Base-by-base conservation (phyloP, 2,888 invertebrate species). In the Minunthozetes semirufus region DNA sequence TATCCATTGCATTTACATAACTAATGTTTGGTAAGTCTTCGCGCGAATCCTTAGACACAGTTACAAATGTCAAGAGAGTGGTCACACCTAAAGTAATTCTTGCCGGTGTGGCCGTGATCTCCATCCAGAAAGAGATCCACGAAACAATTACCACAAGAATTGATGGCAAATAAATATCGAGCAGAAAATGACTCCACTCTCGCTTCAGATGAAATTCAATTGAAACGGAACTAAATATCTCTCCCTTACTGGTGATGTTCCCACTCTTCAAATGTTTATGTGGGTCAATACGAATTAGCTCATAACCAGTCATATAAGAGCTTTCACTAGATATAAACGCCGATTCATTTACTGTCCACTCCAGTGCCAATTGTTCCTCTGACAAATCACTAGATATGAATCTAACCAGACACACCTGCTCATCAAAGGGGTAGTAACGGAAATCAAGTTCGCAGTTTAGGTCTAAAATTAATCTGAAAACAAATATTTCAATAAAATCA, bases 361-460 rank as follows among this genome's bases (percentile, higher is more conserved):
- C 15, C 9, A 75, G 72, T 3, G 11, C 11, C 72, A 75, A 48
- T 8, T 72, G 22, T 27, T 75, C 72, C 13, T 42, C 11, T n/a
- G 74, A 50, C n/a, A 74, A n/a, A n/a, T 70, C 70, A 50, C 92
- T 92, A 82, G 91, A 92, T 82, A 90, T 90, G 76, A 92, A 87
- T 77, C 89, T 87, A 80, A 92, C 87, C 19, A 90, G 88, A 81
- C 93, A 93, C 33, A 87, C 87, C 83, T 93, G 93, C 74, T 89
- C 89, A 81, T 93, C 93, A 80, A 93, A 93, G 0, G 93, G 93
- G 81, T 93, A 93, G 81, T 92, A 92, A 81, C 91, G 89, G 77
- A 93, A 84, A 80, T 92, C 89, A 87, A 93, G 90, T 87, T 91
- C 90, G 80, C 93, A 93, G 80, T 91, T 25, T n/a, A 74, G 25